Percentiles rank a stretch among this genome's conserved stretches.
These are phyloP conservation scores for Danio aesculapii DNA, from an alignment of 2,797 vertebrate species.

Conservation along the genomic window DNA sequence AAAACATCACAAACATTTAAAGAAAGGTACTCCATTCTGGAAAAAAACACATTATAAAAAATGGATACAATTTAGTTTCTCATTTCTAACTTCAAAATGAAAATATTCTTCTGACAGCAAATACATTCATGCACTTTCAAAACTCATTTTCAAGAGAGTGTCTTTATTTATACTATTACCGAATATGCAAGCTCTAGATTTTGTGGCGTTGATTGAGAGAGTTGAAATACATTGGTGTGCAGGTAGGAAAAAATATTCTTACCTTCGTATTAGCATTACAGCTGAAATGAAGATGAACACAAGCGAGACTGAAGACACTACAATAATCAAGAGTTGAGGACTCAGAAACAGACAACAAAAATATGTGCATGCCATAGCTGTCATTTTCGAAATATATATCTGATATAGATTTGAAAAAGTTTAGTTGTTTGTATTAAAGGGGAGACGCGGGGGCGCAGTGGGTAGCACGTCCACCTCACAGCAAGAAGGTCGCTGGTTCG, in stretches of 20 bases:
- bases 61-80: background rate
- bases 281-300: background rate
- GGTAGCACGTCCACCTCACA: too few species aligned
- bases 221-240: background rate
- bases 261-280: background rate
- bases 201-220: background rate
- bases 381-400: background rate
- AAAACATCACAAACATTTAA: too few species aligned
- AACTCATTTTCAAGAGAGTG: too few species aligned
- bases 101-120: background rate
- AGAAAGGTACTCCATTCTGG: too few species aligned
- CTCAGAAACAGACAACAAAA: background rate
- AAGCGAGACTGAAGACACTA: background rate
- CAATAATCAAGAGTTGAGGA: background rate
- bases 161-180: background rate
- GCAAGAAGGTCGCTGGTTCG: too few species aligned
- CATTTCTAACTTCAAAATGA: background rate
- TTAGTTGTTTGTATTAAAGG: too few species aligned
- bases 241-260: background rate
- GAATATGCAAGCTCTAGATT: too few species aligned
- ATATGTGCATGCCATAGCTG: background rate
- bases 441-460: too few species aligned
- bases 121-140: background rate
- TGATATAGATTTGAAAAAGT: background rate
- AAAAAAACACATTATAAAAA: background rate